Conservation (phyloP, 2,888 invertebrate species). For the Branchipolynoe longqiensis region DNA sequence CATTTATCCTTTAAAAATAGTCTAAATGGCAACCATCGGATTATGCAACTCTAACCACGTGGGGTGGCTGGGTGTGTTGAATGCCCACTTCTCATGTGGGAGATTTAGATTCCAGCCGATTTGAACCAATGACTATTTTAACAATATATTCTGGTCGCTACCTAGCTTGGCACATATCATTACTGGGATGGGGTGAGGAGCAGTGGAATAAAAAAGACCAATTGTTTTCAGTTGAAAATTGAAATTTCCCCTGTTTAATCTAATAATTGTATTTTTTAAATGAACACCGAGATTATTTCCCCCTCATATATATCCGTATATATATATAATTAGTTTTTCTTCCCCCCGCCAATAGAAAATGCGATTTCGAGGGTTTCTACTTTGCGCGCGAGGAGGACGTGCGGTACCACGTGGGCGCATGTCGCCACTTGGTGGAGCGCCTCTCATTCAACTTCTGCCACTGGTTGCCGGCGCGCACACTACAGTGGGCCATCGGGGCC, state of each 20-base stretch:
- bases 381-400: conserved; percentile 70
- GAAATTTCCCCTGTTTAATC: too few relatives aligned
- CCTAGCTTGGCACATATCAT: not conserved
- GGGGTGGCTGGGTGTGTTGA: too few relatives aligned
- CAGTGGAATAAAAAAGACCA: too few relatives aligned
- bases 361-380: conserved; percentile 72
- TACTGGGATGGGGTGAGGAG: not conserved
- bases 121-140: too few relatives aligned
- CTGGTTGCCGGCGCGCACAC: conserved; percentile 73
- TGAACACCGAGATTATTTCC: too few relatives aligned
- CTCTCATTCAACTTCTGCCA: conserved; percentile 78
- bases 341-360: conserved; percentile 73
- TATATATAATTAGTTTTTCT: conserved; percentile 52
- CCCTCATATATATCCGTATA: not conserved
- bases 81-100: too few relatives aligned
- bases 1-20: too few relatives aligned
- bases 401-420: conserved; percentile 70
- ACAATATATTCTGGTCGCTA: not conserved
- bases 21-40: too few relatives aligned
- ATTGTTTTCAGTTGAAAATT: too few relatives aligned
- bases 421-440: conserved; percentile 69
- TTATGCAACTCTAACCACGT: too few relatives aligned
- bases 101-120: too few relatives aligned
- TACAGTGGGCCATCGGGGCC: conserved; percentile 71
- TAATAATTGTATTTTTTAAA: too few relatives aligned